Percentiles rank a stretch among this genome's conserved stretches.
Evolutionary conservation across 2,113 vertebrate species (phyloP).

Genomic region (Herpetotheres cachinnans): DNA sequence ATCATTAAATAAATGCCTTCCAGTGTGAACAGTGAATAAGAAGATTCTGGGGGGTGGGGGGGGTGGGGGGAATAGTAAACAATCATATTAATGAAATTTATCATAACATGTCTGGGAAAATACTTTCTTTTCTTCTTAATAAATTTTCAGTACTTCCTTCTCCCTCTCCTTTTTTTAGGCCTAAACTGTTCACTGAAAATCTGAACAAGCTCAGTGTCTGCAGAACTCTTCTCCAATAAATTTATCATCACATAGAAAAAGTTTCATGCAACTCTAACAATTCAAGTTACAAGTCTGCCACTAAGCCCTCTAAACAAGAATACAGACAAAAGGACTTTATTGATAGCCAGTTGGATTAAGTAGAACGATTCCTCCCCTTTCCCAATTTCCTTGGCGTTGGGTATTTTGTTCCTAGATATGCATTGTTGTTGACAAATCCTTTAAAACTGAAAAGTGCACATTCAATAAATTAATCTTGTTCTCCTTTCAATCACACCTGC

Average conservation of each 20-base stretch:
- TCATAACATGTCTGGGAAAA: neutral
- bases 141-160: neutral
- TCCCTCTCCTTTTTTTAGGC: neutral
- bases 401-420: neutral
- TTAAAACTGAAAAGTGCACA: neutral
- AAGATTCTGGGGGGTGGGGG: neutral
- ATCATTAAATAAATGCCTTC: neutral
- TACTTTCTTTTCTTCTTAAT: neutral
- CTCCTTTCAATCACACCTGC: neutral
- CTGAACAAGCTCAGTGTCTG: neutral
- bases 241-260: neutral
- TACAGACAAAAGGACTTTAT: neutral
- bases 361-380: neutral
- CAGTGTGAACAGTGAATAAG: neutral
- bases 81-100: neutral
- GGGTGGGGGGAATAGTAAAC: fast-evolving
- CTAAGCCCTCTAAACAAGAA: neutral
- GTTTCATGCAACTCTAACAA: neutral
- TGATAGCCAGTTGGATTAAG: neutral
- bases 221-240: neutral
- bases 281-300: neutral
- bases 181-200: neutral
- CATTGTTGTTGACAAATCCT: neutral
- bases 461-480: neutral
- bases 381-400: neutral